Percentiles rank a stretch among this genome's conserved stretches.
These are phyloP conservation scores for Petrophora chlorosata DNA, from an alignment of 2,888 invertebrate species.

Conservation along the genomic window DNA sequence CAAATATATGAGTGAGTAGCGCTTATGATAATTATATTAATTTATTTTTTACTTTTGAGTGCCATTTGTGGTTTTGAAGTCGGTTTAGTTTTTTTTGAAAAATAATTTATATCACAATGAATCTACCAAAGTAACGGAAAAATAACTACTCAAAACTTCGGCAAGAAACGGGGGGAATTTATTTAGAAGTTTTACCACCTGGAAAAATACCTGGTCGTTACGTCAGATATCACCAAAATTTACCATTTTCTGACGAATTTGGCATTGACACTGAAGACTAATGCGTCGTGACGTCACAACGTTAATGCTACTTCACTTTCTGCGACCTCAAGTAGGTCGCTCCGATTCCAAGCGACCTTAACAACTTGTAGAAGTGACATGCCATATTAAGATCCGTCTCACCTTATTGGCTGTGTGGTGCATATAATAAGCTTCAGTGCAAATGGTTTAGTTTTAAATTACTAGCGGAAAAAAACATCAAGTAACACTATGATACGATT, in stretches of 20 bases:
- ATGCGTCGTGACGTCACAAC: constrained; percentile 46
- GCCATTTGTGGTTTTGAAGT: too few species aligned
- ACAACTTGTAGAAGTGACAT: constrained; percentile 62
- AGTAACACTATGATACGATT: too few species aligned
- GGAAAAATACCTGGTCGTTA: neutral
- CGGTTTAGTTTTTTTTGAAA: too few species aligned
- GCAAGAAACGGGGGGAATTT: too few species aligned
- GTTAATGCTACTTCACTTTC: constrained; percentile 34
- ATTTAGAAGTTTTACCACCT: too few species aligned
- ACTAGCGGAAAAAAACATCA: neutral
- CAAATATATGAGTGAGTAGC: too few species aligned
- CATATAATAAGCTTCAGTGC: constrained; percentile 44
- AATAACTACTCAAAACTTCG: too few species aligned
- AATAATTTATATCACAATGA: too few species aligned
- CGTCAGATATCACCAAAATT: constrained; percentile 7
- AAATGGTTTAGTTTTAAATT: neutral
- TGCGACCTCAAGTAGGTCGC: constrained; percentile 51
- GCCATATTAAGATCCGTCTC: constrained; percentile 71
- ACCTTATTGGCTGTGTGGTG: constrained; percentile 52
- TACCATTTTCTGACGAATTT: constrained; percentile 29
- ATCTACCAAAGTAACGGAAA: too few species aligned
- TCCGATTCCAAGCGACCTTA: constrained; percentile 55
- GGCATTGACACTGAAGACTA: constrained; percentile 35
- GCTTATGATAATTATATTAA: too few species aligned
- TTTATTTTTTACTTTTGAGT: too few species aligned